phyloP scores from a whole-genome alignment of 2,797 vertebrate species.

The Tangara arthus region DNA sequence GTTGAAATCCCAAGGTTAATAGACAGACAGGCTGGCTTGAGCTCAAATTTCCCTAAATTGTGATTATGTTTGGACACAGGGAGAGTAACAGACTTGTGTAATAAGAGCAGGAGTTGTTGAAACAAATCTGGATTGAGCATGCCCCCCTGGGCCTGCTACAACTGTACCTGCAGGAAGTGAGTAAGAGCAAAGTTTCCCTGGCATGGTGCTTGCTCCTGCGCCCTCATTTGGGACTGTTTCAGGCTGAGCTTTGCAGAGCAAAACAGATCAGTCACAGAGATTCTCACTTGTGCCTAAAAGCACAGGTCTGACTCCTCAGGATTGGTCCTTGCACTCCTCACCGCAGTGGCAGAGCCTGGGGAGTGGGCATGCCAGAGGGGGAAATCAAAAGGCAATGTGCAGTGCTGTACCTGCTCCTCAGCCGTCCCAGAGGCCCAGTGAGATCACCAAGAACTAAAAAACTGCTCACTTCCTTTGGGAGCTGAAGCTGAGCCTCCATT shows the following conservation, averaged over 20 bases:
- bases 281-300: neutral
- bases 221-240: neutral
- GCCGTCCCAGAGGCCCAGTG: neutral
- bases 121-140: neutral
- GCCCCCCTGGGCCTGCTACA: neutral
- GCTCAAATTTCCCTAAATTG: neutral
- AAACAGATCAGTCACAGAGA: neutral
- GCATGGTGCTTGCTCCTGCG: neutral
- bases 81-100: neutral
- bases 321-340: neutral
- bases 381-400: neutral
- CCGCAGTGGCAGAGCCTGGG: neutral
- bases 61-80: neutral
- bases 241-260: neutral
- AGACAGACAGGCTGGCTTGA: neutral
- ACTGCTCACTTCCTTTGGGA: neutral
- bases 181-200: neutral
- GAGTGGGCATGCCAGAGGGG: fast-evolving
- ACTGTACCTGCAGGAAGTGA: slow-evolving; percentile 22
- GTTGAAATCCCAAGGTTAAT: slow-evolving; percentile 14
- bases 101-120: neutral
- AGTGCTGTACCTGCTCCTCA: neutral
- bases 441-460: neutral
- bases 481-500: neutral
- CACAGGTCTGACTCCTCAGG: neutral